phyloP scores from a whole-genome alignment of 2,113 vertebrate genomes.

The Grus americana region DNA sequence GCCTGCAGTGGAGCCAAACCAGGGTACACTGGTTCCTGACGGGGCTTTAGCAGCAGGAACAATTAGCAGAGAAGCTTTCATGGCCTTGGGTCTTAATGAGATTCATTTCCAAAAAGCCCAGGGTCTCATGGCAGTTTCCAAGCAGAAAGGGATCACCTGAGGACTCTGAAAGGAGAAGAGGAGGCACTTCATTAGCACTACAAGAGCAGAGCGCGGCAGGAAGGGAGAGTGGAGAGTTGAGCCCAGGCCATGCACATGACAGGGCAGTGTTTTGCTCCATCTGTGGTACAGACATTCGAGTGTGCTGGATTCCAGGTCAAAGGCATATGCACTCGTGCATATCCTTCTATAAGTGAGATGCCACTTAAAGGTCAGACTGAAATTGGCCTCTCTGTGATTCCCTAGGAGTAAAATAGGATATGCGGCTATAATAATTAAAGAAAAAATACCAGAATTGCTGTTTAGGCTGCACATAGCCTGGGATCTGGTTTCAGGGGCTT shows the following conservation, averaged over 20 bases:
- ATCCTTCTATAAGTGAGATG: neutral
- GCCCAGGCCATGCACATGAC: neutral
- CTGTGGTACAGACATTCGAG: neutral
- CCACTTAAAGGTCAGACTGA: neutral
- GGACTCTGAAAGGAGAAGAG: conserved; percentile 31
- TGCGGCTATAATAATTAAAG: neutral
- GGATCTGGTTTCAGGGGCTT: neutral
- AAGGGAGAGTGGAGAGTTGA: neutral
- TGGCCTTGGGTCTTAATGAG: conserved; percentile 7
- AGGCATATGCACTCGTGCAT: neutral
- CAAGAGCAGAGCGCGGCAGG: neutral
- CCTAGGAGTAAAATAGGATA: neutral
- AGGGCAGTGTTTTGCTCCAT: neutral
- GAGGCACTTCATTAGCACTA: conserved; percentile 34
- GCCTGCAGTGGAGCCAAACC: neutral
- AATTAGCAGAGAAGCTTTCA: neutral
- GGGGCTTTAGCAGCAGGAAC: neutral
- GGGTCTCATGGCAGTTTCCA: neutral
- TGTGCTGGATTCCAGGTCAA: neutral
- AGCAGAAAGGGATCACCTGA: conserved; percentile 41
- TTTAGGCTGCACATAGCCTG: neutral
- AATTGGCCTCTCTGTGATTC: neutral
- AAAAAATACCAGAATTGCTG: neutral
- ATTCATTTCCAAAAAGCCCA: neutral
- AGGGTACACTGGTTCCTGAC: neutral